These are phyloP conservation scores for Laupala kohalensis DNA, from an alignment of 1,140 invertebrate species.

Conservation along the genomic window DNA sequence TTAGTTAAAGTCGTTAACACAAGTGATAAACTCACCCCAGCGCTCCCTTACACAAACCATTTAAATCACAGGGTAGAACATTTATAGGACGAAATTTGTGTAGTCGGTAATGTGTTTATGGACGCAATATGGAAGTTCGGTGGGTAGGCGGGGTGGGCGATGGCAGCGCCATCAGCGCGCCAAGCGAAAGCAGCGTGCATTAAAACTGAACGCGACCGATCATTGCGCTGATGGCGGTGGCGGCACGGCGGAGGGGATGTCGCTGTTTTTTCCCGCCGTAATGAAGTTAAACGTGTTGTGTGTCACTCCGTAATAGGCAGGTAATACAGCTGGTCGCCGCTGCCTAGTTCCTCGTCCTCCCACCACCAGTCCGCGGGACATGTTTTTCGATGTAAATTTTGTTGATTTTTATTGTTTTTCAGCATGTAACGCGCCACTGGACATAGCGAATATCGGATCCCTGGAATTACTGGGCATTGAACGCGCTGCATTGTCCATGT, in stretches of 20 bases:
- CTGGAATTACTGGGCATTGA: background rate
- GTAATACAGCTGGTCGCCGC: too few relatives aligned
- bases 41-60: background rate
- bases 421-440: background rate
- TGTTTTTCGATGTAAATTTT: background rate
- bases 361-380: background rate
- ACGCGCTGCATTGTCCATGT: background rate
- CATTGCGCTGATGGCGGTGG: background rate
- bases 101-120: conserved; percentile 2
- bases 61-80: conserved; percentile 2
- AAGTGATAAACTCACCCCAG: conserved; percentile 4
- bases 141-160: background rate
- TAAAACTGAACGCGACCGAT: background rate
- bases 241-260: too few relatives aligned
- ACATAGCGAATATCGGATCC: background rate
- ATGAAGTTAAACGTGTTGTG: background rate
- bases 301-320: background rate
- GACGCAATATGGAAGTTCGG: background rate
- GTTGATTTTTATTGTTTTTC: background rate
- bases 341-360: too few relatives aligned
- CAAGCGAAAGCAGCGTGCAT: background rate
- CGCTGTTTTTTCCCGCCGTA: background rate
- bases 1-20: conserved; percentile 8
- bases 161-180: background rate
- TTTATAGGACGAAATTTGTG: conserved; percentile 1